Base-by-base conservation (phyloP, 2,797 vertebrate species). In the Psittacula derbiana region DNA sequence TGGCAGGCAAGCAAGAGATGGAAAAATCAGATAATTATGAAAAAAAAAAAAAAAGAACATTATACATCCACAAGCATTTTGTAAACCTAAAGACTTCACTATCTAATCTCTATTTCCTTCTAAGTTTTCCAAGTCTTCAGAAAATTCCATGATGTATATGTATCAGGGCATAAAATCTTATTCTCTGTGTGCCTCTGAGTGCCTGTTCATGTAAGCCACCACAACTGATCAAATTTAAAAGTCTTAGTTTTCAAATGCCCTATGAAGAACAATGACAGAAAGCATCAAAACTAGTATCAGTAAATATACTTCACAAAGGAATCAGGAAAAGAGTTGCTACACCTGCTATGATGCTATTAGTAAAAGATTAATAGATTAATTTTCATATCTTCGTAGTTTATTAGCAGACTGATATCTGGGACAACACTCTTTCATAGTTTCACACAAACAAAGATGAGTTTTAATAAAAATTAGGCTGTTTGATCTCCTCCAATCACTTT, bases 181-280 rank as follows among this genome's bases (percentile, higher is more conserved):
- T 49, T 76, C 38, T 71, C 50, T 55, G 4, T 21, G 33, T 53
- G 13, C 11, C 20, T 85, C 58, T 94, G 49, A 85, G 58, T 86
- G 79, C 27, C 43, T 80, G 47, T 33, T 18, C 36, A 52, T 66
- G 40, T 80, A 83, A 95, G 33, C n/a, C 36, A 67, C 57, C 44
- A 46, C 30, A 92, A 47, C 0, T 86, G 41, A 88, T 60, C 50
- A 75, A 23, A 58, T 91, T 86, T 78, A 33, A 67, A 86, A 74
- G 23, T 33, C 50, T 66, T 81, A 50, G 20, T 2, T 86, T 93
- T 92, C 69, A 93, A 91, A 69, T 41, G 28, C n/a, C 31, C 18
- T 74, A 70, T 83, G 83, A 96, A 96, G 40, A 95, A 87, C 33
- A 83, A 84, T 91, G 65, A 86, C 38, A 40, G 49, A 75, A 88